These are phyloP conservation scores for Sarcophaga caerulescens DNA, from an alignment of 2,888 invertebrate species.

Conservation along the genomic window DNA sequence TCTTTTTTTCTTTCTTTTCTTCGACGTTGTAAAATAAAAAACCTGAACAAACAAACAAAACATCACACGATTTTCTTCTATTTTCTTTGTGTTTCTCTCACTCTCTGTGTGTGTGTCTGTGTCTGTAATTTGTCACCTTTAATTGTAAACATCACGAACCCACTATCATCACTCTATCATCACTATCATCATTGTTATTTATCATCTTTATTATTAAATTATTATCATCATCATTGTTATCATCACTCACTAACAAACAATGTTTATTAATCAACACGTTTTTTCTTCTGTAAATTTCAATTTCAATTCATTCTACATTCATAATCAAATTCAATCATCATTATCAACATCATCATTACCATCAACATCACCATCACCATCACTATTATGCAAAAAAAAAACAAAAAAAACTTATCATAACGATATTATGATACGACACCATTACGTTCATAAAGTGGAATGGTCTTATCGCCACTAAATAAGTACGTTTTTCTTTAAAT, in stretches of 20 bases:
- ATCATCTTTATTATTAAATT: neutral
- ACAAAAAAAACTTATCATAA: constrained; percentile 26
- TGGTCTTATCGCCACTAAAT: constrained; percentile 80
- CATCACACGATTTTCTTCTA: constrained; percentile 11
- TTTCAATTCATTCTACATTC: constrained; percentile 22
- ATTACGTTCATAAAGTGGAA: constrained; percentile 75
- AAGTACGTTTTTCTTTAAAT: constrained; percentile 76
- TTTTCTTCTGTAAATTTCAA: constrained; percentile 18
- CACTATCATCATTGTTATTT: neutral
- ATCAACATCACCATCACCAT: neutral
- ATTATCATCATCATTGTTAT: neutral
- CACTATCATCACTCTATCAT: neutral
- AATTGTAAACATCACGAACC: neutral
- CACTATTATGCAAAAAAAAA: neutral
- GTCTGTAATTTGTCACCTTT: neutral
- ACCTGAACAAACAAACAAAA: neutral
- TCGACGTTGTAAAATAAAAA: neutral
- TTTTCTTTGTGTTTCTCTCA: neutral
- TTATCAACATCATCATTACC: neutral
- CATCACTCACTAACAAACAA: neutral
- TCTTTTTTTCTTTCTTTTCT: neutral
- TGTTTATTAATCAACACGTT: constrained; percentile 36
- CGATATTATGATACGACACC: constrained; percentile 37
- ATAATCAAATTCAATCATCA: constrained; percentile 14
- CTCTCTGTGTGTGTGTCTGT: neutral